These are phyloP conservation scores for Lepus oiostolus DNA, from an alignment of 2,797 vertebrate genomes.

Conservation along the genomic window DNA sequence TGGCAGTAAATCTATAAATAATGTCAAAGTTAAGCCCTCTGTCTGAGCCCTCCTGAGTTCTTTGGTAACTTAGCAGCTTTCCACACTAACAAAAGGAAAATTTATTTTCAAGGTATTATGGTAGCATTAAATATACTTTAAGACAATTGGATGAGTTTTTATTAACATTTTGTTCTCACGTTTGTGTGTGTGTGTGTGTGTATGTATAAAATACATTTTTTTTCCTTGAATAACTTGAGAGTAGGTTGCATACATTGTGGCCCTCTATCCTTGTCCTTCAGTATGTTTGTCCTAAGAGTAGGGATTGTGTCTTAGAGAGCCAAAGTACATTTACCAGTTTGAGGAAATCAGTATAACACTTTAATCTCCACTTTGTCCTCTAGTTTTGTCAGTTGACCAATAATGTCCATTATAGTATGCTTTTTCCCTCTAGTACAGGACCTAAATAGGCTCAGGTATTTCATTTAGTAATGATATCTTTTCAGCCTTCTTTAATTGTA, in stretches of 20 bases:
- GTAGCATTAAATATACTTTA: slow-evolving; percentile 12
- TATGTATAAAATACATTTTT: not conserved
- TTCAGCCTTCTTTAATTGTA: not conserved
- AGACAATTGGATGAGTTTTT: slow-evolving; percentile 34
- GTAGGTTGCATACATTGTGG: not conserved
- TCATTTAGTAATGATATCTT: not conserved
- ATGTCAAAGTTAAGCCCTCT: not conserved
- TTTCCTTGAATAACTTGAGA: not conserved
- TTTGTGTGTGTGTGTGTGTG: not conserved
- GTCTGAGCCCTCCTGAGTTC: not conserved
- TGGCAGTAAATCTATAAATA: slow-evolving; percentile 5
- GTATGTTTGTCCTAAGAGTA: slow-evolving; percentile 26
- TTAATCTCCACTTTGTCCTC: not conserved
- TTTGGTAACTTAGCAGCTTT: slow-evolving; percentile 39
- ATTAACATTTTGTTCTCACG: not conserved
- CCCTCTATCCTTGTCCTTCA: not conserved
- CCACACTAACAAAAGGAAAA: slow-evolving; percentile 14
- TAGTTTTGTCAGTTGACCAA: not conserved
- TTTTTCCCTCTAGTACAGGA: not conserved
- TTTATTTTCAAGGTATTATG: slow-evolving; percentile 1
- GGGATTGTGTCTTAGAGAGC: not conserved
- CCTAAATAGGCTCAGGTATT: not conserved
- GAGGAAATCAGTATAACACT: not conserved
- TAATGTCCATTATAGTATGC: not conserved
- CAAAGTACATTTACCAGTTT: not conserved